A percentile compares a stretch with the other conserved stretches of the same genome.
Conservation (phyloP, 2,888 invertebrate genomes). For the Leptogaster cylindrica region DNA sequence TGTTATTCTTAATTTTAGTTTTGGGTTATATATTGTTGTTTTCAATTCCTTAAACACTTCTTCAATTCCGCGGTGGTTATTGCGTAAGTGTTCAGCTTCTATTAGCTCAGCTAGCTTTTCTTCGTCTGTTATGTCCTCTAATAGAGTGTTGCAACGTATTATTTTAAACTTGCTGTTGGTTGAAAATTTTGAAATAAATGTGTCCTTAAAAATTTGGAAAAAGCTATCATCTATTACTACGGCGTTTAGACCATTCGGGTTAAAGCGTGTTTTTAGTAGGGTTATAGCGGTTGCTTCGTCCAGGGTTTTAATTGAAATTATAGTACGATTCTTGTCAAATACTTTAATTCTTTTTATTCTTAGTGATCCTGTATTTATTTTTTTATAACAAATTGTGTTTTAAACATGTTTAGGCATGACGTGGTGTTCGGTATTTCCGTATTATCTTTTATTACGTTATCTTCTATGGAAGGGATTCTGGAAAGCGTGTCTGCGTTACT, state of each 20-base stretch:
- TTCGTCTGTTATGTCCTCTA: neutral
- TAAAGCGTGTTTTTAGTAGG: neutral
- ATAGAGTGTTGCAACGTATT: neutral
- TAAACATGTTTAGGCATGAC: neutral
- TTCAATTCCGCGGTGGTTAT: slow-evolving; percentile 1
- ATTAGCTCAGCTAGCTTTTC: neutral
- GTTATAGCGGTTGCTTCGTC: neutral
- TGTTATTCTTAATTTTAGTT: neutral
- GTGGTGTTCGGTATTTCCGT: no score
- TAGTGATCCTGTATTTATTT: neutral
- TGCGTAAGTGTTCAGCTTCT: neutral
- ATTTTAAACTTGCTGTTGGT: neutral
- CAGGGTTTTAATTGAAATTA: neutral
- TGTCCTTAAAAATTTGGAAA: neutral
- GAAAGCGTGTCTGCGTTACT: neutral
- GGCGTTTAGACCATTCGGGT: neutral
- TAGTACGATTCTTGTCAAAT: neutral
- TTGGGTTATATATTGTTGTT: neutral
- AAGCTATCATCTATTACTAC: neutral
- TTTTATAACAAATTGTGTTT: neutral
- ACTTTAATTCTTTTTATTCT: neutral
- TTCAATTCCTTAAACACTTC: neutral
- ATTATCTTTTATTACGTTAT: neutral
- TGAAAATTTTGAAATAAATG: neutral
- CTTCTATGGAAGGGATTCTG: neutral